Evolutionary conservation across 1,140 invertebrate genomes (phyloP).

Genomic region (Telenomus remus): DNA sequence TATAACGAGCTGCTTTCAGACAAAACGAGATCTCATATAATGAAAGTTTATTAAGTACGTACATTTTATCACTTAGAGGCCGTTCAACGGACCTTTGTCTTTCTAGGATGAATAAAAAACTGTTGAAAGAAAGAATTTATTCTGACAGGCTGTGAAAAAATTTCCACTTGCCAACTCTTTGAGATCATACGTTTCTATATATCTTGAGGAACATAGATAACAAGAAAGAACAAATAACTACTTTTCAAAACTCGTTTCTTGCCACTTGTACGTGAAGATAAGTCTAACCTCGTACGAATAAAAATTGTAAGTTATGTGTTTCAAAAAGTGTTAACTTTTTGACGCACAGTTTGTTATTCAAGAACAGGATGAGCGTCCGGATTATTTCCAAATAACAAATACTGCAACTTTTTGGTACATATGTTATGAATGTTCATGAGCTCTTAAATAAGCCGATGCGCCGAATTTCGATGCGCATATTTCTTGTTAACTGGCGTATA

Average conservation of each 20-base stretch:
- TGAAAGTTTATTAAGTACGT: neutral
- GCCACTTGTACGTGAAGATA: slow-evolving; percentile 2
- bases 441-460: too few relatives aligned
- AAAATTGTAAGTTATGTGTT: too few relatives aligned
- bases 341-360: too few relatives aligned
- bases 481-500: neutral
- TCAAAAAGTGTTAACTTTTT: too few relatives aligned
- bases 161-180: slow-evolving; percentile 43
- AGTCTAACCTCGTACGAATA: too few relatives aligned
- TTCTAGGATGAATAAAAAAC: slow-evolving; percentile 21
- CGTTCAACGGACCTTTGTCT: slow-evolving; percentile 43
- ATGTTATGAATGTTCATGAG: too few relatives aligned
- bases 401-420: too few relatives aligned
- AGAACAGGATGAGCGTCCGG: too few relatives aligned
- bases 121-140: slow-evolving; percentile 28
- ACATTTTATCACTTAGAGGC: slow-evolving; percentile 17
- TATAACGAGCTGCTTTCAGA: neutral
- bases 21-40: neutral
- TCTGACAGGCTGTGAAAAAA: slow-evolving; percentile 19
- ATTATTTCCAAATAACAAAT: too few relatives aligned
- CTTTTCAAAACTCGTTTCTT: neutral
- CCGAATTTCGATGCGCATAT: neutral
- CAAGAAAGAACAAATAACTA: too few relatives aligned
- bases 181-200: neutral
- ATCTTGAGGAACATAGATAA: too few relatives aligned